Evolutionary conservation across 2,888 invertebrate genomes (phyloP).

Genomic region (Dryadula phaetusa): DNA sequence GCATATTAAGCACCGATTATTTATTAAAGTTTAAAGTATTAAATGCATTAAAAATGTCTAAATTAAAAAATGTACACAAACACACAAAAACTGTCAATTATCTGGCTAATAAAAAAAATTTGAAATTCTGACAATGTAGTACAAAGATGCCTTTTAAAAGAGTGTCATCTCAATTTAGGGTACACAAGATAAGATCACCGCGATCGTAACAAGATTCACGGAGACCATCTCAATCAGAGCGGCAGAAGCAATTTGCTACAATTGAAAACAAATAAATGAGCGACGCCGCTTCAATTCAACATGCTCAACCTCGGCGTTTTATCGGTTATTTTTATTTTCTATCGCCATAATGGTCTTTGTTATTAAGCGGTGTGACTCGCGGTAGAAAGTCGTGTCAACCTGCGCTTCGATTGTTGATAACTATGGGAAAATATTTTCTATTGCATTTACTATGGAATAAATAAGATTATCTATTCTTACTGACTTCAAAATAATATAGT

Average conservation of each 20-base stretch:
- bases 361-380: conserved; percentile 31
- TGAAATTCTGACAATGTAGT: not conserved
- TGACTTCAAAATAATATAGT: not conserved
- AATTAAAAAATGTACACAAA: not conserved
- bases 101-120: not conserved
- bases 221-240: conserved; percentile 68
- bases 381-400: conserved; percentile 36
- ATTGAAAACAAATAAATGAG: conserved; percentile 75
- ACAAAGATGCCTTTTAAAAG: conserved; percentile 12
- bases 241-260: conserved; percentile 68
- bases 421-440: conserved; percentile 31
- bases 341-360: conserved; percentile 41
- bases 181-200: conserved; percentile 49
- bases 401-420: conserved; percentile 34
- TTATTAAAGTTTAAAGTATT: too few relatives aligned
- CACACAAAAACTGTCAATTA: not conserved
- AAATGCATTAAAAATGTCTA: too few relatives aligned
- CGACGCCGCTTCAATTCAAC: conserved; percentile 57
- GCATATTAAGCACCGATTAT: too few relatives aligned
- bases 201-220: conserved; percentile 60
- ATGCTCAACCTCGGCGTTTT: conserved; percentile 48
- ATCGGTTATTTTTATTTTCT: conserved; percentile 40
- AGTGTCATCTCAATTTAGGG: conserved; percentile 32
- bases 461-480: not conserved
- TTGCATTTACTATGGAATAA: conserved; percentile 6